These are phyloP conservation scores for Nephila pilipes DNA, from an alignment of 1,140 invertebrate genomes.

Conservation along the genomic window DNA sequence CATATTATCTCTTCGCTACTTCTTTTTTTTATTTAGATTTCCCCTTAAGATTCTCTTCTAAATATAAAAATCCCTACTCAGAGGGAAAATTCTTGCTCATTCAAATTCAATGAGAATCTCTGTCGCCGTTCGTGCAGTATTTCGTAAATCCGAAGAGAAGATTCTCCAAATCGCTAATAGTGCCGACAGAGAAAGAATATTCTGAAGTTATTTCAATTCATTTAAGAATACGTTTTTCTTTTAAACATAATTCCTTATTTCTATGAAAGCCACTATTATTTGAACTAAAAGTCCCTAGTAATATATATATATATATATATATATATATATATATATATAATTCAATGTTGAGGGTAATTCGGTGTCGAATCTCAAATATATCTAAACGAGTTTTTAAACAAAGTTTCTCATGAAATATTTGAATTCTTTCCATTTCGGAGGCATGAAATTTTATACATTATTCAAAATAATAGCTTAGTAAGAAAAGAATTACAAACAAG, in stretches of 20 bases:
- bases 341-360: too few relatives aligned
- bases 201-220: not conserved
- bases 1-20: not conserved
- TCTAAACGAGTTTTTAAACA: too few relatives aligned
- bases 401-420: too few relatives aligned
- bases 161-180: not conserved
- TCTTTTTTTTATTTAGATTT: slow-evolving; percentile 3
- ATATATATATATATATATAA: too few relatives aligned
- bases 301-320: too few relatives aligned
- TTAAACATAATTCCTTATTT: not conserved
- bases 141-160: not conserved
- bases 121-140: not conserved
- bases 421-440: too few relatives aligned
- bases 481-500: too few relatives aligned
- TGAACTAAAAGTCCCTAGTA: too few relatives aligned
- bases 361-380: too few relatives aligned
- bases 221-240: not conserved
- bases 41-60: not conserved
- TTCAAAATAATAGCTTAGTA: too few relatives aligned
- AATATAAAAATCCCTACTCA: not conserved
- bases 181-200: not conserved
- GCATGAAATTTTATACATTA: too few relatives aligned
- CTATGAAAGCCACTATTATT: too few relatives aligned
- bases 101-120: slow-evolving; percentile 18
- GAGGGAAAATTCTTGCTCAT: not conserved